phyloP scores from a whole-genome alignment of 2,113 vertebrate species.

The Crotalus horridus region DNA sequence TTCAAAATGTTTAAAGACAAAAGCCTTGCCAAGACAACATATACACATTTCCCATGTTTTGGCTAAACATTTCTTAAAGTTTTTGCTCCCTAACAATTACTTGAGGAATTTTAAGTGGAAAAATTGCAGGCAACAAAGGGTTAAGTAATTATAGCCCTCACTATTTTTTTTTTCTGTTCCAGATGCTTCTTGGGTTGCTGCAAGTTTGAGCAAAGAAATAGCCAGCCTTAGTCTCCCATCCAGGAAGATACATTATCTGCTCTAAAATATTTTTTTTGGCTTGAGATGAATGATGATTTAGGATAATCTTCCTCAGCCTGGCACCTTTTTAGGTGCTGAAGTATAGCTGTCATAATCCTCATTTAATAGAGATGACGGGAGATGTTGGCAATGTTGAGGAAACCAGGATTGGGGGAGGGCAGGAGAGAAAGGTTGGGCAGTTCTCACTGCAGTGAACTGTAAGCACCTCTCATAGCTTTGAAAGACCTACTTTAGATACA shows the following conservation, averaged over 20 bases:
- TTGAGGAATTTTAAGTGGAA: background rate
- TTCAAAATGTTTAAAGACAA: background rate
- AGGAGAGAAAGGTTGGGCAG: background rate
- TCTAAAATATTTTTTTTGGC: background rate
- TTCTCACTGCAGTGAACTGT: background rate
- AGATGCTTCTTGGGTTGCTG: background rate
- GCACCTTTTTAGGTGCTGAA: background rate
- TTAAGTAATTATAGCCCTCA: background rate
- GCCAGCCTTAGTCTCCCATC: background rate
- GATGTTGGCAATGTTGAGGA: background rate
- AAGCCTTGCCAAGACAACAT: background rate
- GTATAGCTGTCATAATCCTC: background rate
- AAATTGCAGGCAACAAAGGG: background rate
- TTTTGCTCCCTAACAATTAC: background rate
- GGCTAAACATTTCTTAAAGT: background rate
- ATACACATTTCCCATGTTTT: background rate
- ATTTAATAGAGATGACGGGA: background rate
- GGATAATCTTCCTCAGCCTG: background rate
- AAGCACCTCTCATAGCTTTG: background rate
- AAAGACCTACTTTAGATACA: background rate
- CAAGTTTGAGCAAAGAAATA: background rate
- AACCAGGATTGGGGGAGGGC: background rate
- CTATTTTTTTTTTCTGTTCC: background rate
- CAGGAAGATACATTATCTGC: background rate
- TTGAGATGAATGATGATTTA: background rate